Percentiles rank a stretch among this genome's conserved stretches.
These are phyloP conservation scores for Ictalurus punctatus DNA, from an alignment of 2,113 vertebrate species.

Conservation along the genomic window DNA sequence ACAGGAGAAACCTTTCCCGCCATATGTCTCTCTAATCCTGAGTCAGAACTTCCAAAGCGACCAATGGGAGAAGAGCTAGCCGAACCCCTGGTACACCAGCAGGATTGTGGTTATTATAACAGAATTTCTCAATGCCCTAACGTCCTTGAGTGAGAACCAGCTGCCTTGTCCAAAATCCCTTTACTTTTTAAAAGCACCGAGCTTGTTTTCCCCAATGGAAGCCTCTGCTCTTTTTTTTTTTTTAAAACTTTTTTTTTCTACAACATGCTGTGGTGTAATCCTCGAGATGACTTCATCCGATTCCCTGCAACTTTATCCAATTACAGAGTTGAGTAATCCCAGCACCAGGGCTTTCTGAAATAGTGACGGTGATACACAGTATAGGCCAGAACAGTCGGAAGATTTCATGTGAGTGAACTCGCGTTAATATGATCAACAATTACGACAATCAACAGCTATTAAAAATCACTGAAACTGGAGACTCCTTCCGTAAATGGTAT, in stretches of 20 bases:
- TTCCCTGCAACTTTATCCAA: conserved; percentile 22
- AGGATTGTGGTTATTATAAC: conserved; percentile 74
- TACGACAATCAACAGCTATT: not conserved
- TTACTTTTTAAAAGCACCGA: conserved; percentile 39
- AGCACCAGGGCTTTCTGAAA: not conserved
- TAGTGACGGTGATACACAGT: not conserved
- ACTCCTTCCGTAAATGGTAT: not conserved
- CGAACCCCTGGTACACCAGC: conserved; percentile 65
- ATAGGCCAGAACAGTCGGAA: not conserved
- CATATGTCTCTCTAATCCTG: conserved; percentile 72
- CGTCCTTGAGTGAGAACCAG: conserved; percentile 65
- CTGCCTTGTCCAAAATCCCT: conserved; percentile 57
- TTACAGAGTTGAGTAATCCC: conserved; percentile 27
- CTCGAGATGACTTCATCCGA: conserved; percentile 36
- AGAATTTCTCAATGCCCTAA: conserved; percentile 65
- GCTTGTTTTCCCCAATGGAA: conserved; percentile 57
- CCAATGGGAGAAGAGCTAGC: conserved; percentile 72
- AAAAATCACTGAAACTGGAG: not conserved
- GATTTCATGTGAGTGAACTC: not conserved
- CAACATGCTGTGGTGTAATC: conserved; percentile 37
- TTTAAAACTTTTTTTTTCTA: not conserved
- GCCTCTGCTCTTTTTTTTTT: conserved; percentile 36
- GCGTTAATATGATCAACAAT: not conserved
- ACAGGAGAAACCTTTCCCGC: conserved; percentile 57
- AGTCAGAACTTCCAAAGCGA: conserved; percentile 68